Conservation (phyloP, 2,113 vertebrate species). For the Athene noctua region DNA sequence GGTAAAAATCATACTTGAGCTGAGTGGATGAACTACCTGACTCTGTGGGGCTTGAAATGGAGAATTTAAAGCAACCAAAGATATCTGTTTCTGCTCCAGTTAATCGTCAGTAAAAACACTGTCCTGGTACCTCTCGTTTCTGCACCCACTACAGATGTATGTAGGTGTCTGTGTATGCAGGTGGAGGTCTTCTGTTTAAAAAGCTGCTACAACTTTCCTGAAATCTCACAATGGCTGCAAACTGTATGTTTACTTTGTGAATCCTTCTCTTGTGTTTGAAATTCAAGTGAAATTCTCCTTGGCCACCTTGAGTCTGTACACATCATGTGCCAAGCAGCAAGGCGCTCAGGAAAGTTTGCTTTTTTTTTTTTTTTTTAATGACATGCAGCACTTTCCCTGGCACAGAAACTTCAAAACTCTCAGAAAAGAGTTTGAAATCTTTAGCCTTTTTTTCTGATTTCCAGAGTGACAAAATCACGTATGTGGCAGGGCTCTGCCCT, state of each 20-base stretch:
- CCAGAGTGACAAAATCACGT: neutral
- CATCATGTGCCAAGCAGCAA: neutral
- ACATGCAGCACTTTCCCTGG: fast-evolving
- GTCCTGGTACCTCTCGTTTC: neutral
- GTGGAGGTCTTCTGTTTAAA: neutral
- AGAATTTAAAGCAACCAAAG: neutral
- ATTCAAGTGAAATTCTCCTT: neutral
- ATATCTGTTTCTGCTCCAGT: neutral
- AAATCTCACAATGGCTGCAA: neutral
- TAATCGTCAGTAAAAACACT: neutral
- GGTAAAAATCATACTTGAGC: neutral
- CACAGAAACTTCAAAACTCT: neutral
- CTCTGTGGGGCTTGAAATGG: neutral
- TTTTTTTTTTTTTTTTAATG: neutral
- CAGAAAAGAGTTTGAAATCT: neutral
- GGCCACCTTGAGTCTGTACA: neutral
- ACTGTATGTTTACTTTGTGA: neutral
- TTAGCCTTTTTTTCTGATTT: neutral
- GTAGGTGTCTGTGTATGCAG: neutral
- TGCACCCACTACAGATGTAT: neutral
- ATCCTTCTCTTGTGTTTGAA: neutral
- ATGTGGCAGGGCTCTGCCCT: fast-evolving
- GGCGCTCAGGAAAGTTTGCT: neutral
- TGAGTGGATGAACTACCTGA: neutral
- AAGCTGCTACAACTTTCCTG: neutral